Conservation (phyloP, 2,888 invertebrate species). For the Hirudinaria manillensis region DNA sequence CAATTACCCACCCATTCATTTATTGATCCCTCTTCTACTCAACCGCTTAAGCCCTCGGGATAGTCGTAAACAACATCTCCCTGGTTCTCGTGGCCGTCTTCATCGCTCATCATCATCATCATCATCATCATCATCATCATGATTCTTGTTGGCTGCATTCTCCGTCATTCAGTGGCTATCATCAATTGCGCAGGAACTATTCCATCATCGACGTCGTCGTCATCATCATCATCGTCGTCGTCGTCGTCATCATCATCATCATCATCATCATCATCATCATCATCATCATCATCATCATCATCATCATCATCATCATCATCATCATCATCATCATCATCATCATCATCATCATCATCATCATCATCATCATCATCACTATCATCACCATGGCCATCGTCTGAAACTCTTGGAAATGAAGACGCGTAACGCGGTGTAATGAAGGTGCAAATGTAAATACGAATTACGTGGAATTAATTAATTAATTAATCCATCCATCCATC, state of each 20-base stretch:
- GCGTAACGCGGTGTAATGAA: too few species aligned
- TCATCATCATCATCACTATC: slow-evolving; percentile 10
- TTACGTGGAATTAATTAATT: too few species aligned
- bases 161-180: not conserved
- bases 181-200: too few species aligned
- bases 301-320: slow-evolving; percentile 22
- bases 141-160: not conserved
- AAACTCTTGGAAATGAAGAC: too few species aligned
- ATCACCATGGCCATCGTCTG: too few species aligned
- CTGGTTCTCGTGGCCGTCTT: not conserved
- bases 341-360: slow-evolving; percentile 21
- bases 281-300: slow-evolving; percentile 28
- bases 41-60: too few species aligned
- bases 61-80: not conserved
- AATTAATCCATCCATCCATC: too few species aligned
- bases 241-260: slow-evolving; percentile 13
- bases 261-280: slow-evolving; percentile 27
- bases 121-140: slow-evolving; percentile 26
- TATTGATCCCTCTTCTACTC: too few species aligned
- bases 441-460: too few species aligned
- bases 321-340: slow-evolving; percentile 14
- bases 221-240: slow-evolving; percentile 14
- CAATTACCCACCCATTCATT: not conserved
- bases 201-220: not conserved
- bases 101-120: slow-evolving; percentile 24